Evolutionary conservation across 2,113 vertebrate species (phyloP).

Genomic region (Hiodon alosoides): DNA sequence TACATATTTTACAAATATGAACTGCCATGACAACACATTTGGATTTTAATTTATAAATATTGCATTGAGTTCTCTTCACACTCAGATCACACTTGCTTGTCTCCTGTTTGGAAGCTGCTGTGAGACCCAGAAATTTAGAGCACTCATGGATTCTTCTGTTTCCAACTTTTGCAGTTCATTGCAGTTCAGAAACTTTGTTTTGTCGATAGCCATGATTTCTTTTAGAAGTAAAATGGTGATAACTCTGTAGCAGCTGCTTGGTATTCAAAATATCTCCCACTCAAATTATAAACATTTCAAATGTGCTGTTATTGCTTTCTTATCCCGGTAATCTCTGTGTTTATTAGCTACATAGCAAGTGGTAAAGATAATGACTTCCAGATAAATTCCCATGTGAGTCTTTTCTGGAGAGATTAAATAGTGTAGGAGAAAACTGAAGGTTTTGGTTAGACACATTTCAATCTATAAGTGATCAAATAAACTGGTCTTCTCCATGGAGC

Average conservation of each 20-base stretch:
- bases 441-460: too few species aligned
- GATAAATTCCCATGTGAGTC: not conserved
- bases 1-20: too few species aligned
- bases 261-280: not conserved
- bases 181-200: not conserved
- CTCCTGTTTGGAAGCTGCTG: not conserved
- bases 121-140: not conserved
- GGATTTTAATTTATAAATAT: too few species aligned
- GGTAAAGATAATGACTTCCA: not conserved
- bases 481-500: not conserved
- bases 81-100: not conserved
- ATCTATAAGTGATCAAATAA: not conserved
- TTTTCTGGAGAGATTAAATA: not conserved
- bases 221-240: constrained; percentile 6
- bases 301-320: not conserved
- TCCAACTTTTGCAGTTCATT: not conserved
- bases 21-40: too few species aligned
- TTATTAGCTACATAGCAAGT: not conserved
- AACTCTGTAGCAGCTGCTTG: not conserved
- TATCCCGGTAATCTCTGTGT: not conserved
- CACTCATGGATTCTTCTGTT: constrained; percentile 1
- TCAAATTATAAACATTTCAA: not conserved
- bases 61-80: too few species aligned
- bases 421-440: too few species aligned
- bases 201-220: constrained; percentile 8